Base-by-base conservation (phyloP, 2,797 vertebrate genomes). In the Adrianichthys oophorus region DNA sequence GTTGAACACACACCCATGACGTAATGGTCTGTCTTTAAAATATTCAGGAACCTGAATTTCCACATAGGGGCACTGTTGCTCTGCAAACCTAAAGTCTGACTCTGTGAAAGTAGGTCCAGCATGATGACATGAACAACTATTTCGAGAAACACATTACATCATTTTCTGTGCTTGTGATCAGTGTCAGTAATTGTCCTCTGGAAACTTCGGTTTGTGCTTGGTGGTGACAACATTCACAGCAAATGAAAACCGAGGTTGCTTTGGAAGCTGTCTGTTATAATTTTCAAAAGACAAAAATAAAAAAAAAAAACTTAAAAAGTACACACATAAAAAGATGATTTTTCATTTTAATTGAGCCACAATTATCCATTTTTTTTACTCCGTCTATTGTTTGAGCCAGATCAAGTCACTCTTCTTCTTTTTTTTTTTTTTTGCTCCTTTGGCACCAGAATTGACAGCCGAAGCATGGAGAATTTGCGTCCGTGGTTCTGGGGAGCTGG, bases 1-100 rank as follows among this genome's bases (percentile, higher is more conserved):
- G 32, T 37, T 37, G 32, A 37, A 37, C 10, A 37, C 26, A 29
- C 26, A 29, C 24, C 32, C 17, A 79, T 89, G 86, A 90, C 76
- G 85, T 90, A 77, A 89, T 91, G 59, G 68, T n/a, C 42, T 29
- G 45, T 15, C 17, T 41, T 19, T 63, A 4, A 56, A 74, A 68
- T 18, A 70, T 87, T 89, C 81, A 44, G 64, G 79, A 80, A 90
- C 77, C 13, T 12, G 51, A 46, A 59, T 41, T 63, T 19, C 83
- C 91, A 84, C 78, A 76, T 15, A 86, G 87, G 76, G 91, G 91
- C 88, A 56, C 86, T 90, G 85, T 87, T 87, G 90, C 72, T 70
- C 89, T 80, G 59, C 48, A 52, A 46, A 57, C 50, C 7, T 1
- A 2, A 14, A 24, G 7, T 29, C 15, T 48, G 15, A 66, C 19